Evolutionary conservation across 35 echinoderm and acorn worm species (phyloP).

Genomic region (Eucidaris tribuloides): DNA sequence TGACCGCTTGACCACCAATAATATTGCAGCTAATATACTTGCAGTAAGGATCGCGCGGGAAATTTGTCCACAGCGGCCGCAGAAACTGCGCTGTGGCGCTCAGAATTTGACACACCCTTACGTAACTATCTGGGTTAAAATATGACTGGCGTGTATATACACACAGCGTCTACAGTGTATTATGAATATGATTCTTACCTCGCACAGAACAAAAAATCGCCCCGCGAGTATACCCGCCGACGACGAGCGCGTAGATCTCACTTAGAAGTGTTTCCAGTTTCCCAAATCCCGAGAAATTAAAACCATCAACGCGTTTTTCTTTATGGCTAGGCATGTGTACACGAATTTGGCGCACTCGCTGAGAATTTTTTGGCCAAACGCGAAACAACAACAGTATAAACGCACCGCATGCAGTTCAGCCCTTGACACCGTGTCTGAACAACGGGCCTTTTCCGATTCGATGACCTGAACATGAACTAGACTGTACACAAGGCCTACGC

Average conservation of each 20-base stretch:
- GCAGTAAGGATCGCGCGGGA: slow-evolving; percentile 12
- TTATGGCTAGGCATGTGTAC: too few species aligned
- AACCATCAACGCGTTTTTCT: too few species aligned
- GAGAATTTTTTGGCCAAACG: too few species aligned
- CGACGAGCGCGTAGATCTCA: too few species aligned
- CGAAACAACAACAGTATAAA: too few species aligned
- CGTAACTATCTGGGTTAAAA: slow-evolving; percentile 62
- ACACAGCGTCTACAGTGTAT: not conserved
- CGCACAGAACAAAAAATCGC: slow-evolving; percentile 15
- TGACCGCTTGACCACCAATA: slow-evolving; percentile 27
- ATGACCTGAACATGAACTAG: slow-evolving; percentile 75
- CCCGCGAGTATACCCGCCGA: not conserved
- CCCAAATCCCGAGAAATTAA: too few species aligned
- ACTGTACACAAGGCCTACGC: slow-evolving; percentile 35
- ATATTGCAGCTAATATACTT: not conserved
- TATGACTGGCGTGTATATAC: slow-evolving; percentile 28
- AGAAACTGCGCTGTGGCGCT: not conserved
- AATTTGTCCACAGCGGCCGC: not conserved
- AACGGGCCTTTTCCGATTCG: slow-evolving; percentile 28
- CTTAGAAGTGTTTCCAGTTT: too few species aligned
- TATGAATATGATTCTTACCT: slow-evolving; percentile 28
- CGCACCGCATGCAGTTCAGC: slow-evolving; percentile 3
- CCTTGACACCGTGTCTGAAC: slow-evolving; percentile 25
- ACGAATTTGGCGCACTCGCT: too few species aligned
- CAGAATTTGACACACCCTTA: slow-evolving; percentile 62